These are phyloP conservation scores for Carcinoscorpius rotundicauda DNA, from an alignment of 1,140 invertebrate species.

Conservation along the genomic window DNA sequence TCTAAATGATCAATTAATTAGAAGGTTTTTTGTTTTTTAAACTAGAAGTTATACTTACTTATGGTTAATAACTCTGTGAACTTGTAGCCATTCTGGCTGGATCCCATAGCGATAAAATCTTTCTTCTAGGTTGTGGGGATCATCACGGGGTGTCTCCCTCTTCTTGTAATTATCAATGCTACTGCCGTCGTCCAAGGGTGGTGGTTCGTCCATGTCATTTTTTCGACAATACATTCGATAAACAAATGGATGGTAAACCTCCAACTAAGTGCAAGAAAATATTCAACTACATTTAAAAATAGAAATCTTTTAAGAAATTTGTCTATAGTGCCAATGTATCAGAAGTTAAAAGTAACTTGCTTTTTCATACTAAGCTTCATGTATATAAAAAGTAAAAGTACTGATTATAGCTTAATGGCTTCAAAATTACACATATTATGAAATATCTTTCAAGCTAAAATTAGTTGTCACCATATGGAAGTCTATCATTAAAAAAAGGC, in stretches of 20 bases:
- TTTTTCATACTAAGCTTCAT: too few species aligned
- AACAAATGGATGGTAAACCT: slow-evolving; percentile 93
- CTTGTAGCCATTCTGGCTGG: slow-evolving; percentile 93
- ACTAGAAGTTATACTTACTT: slow-evolving; percentile 23
- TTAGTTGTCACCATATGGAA: too few species aligned
- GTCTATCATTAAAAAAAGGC: too few species aligned
- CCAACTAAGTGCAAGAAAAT: slow-evolving; percentile 47
- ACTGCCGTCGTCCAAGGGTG: slow-evolving; percentile 67
- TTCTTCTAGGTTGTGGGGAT: slow-evolving; percentile 32
- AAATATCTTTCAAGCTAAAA: too few species aligned
- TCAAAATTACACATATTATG: too few species aligned
- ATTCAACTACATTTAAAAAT: neutral
- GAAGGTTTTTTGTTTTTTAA: too few species aligned
- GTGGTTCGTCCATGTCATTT: slow-evolving; percentile 96
- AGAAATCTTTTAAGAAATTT: too few species aligned
- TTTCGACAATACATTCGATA: slow-evolving; percentile 89
- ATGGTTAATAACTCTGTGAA: slow-evolving; percentile 89
- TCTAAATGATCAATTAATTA: too few species aligned
- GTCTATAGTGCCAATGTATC: too few species aligned
- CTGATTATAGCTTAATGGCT: too few species aligned
- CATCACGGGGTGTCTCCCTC: slow-evolving; percentile 48
- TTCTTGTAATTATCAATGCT: slow-evolving; percentile 55
- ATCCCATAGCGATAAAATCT: slow-evolving; percentile 64
- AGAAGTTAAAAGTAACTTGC: too few species aligned
- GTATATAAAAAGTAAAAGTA: too few species aligned